phyloP scores from a whole-genome alignment of 2,113 vertebrate genomes.

The Seriola dumerili region DNA sequence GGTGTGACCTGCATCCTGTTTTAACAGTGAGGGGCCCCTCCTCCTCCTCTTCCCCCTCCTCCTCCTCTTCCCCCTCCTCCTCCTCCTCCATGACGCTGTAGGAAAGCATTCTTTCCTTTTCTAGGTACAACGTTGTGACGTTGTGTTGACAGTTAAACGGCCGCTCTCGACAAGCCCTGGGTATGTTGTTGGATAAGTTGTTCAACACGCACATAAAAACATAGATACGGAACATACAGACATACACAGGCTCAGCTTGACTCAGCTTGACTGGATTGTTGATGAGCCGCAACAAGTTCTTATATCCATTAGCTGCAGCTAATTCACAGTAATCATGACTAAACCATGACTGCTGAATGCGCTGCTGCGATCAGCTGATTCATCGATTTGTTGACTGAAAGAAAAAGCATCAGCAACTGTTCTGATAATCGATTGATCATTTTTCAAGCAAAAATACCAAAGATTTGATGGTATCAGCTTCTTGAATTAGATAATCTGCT shows the following conservation, averaged over 20 bases:
- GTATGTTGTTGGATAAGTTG: constrained; percentile 22
- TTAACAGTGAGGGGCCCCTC: constrained; percentile 41
- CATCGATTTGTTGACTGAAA: too few species aligned
- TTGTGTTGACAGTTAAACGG: constrained; percentile 60
- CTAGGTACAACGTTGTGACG: constrained; percentile 30
- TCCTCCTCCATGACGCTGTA: constrained; percentile 34
- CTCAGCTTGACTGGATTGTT: neutral
- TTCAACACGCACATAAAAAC: neutral
- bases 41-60: neutral
- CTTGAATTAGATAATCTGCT: too few species aligned
- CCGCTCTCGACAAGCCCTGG: constrained; percentile 19
- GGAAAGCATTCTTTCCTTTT: constrained; percentile 51
- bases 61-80: neutral
- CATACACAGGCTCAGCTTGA: neutral
- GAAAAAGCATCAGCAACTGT: too few species aligned
- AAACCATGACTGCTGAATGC: too few species aligned
- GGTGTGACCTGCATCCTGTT: constrained; percentile 73
- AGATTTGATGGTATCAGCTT: too few species aligned
- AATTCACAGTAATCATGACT: too few species aligned
- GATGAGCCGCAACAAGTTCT: neutral
- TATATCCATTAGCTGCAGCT: neutral
- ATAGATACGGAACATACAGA: neutral
- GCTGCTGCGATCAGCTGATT: too few species aligned
- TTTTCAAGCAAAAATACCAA: too few species aligned
- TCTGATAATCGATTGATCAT: too few species aligned